Evolutionary conservation across 2,888 invertebrate genomes (phyloP).

Genomic region (Pterostichus madidus): DNA sequence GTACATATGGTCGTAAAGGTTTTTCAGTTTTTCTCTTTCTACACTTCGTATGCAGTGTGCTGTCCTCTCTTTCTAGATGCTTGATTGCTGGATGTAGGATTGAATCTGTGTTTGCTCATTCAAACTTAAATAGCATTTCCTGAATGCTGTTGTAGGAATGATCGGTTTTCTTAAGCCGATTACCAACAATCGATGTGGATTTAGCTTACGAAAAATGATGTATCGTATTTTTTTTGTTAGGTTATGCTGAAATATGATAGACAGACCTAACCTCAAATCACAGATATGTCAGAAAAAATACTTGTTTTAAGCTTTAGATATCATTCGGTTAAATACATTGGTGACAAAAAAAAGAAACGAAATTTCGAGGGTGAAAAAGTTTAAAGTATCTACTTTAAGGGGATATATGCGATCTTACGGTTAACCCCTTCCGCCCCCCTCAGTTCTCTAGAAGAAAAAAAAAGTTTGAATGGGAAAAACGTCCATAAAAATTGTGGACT

Average conservation of each 20-base stretch:
- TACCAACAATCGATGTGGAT: constrained; percentile 45
- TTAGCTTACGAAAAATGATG: constrained; percentile 17
- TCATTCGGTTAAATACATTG: no score
- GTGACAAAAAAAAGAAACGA: no score
- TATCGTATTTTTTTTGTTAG: constrained; percentile 32
- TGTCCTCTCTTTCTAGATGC: constrained; percentile 4
- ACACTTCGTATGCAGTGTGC: background rate
- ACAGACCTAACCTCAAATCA: background rate
- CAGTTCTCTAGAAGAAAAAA: no score
- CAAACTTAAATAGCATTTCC: constrained; percentile 55
- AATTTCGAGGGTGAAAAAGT: no score
- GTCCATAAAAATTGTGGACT: no score
- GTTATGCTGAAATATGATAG: constrained; percentile 38
- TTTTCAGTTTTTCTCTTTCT: constrained; percentile 33
- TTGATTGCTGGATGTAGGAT: constrained; percentile 15
- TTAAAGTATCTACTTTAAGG: no score
- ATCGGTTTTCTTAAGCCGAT: constrained; percentile 56
- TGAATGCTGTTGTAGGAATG: constrained; percentile 26
- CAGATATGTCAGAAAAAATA: background rate
- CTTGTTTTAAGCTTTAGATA: no score
- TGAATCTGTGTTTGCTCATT: constrained; percentile 54
- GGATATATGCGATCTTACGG: no score
- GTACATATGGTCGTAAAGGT: constrained; percentile 2
- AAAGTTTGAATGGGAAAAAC: no score
- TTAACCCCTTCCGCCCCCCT: no score